Evolutionary conservation across 2,797 vertebrate species (phyloP).

Genomic region (Triplophysa yarkandensis): DNA sequence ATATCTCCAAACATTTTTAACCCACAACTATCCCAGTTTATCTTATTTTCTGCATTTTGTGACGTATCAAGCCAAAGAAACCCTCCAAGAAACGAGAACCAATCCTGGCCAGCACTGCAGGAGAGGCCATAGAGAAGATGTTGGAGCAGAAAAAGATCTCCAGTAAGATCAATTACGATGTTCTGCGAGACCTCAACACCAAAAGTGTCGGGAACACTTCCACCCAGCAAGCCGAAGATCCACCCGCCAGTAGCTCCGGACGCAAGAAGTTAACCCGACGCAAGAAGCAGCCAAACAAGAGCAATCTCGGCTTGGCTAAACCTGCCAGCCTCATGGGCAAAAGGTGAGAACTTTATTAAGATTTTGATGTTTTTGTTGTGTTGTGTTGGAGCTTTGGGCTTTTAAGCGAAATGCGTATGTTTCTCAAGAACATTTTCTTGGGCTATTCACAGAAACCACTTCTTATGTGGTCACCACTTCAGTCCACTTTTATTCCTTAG

Average conservation of each 20-base stretch:
- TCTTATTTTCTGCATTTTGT: conserved; percentile 25
- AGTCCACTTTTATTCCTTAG: conserved; percentile 45
- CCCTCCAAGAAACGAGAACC: conserved; percentile 85
- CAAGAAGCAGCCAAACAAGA: conserved; percentile 73
- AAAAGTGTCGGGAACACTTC: conserved; percentile 69
- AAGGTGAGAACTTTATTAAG: conserved; percentile 74
- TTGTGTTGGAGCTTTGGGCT: neutral
- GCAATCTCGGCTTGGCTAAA: conserved; percentile 71
- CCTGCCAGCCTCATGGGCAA: conserved; percentile 81
- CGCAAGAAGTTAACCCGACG: conserved; percentile 78
- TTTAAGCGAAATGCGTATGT: too few species aligned
- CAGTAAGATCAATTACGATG: conserved; percentile 97
- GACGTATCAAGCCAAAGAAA: conserved; percentile 82
- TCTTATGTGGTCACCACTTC: conserved; percentile 30
- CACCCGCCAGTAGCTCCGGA: conserved; percentile 60
- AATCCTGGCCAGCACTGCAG: conserved; percentile 86
- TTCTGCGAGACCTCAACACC: conserved; percentile 89
- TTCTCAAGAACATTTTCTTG: neutral
- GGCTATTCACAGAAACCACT: conserved; percentile 2
- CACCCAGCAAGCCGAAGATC: conserved; percentile 56
- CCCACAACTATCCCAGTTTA: conserved; percentile 4
- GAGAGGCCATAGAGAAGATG: conserved; percentile 97
- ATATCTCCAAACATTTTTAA: too few species aligned
- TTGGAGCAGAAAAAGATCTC: conserved; percentile 97
- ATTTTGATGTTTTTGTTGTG: conserved; percentile 8